phyloP scores from a whole-genome alignment of 2,888 invertebrate genomes.

The Cataglyphis altisquamis region DNA sequence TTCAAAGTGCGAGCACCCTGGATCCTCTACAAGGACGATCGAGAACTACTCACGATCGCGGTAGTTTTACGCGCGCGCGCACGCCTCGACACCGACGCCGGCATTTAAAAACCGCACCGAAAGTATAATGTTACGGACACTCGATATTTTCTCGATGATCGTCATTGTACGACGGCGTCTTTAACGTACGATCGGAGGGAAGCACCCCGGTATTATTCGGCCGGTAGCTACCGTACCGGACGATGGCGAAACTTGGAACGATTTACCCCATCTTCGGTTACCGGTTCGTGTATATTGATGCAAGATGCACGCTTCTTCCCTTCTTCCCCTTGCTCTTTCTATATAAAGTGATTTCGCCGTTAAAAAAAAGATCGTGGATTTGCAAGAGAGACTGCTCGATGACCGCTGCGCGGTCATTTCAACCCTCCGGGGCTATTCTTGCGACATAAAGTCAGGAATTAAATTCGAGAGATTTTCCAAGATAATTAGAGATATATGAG shows the following conservation, averaged over 20 bases:
- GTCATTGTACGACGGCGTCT: conserved; percentile 80
- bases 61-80: not conserved
- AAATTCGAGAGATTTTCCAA: conserved; percentile 4
- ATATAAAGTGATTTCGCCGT: conserved; percentile 30
- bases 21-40: not conserved
- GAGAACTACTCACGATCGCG: conserved; percentile 30
- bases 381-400: conserved; percentile 27
- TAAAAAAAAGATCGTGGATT: conserved; percentile 5
- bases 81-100: conserved; percentile 63
- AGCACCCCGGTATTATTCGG: conserved; percentile 59
- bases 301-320: conserved; percentile 1
- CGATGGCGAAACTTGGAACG: conserved; percentile 70
- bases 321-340: not conserved
- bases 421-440: conserved; percentile 9
- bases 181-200: conserved; percentile 59
- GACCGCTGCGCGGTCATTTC: not conserved
- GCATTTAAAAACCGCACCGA: conserved; percentile 82
- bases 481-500: conserved; percentile 2
- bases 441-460: conserved; percentile 31
- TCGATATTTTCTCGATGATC: conserved; percentile 85
- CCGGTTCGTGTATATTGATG: conserved; percentile 68
- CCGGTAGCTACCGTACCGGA: conserved; percentile 70
- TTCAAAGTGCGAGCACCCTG: not conserved
- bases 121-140: conserved; percentile 85
- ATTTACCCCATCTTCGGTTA: conserved; percentile 83